Conservation (phyloP, 1,140 invertebrate genomes). For the Pectinophora gossypiella region DNA sequence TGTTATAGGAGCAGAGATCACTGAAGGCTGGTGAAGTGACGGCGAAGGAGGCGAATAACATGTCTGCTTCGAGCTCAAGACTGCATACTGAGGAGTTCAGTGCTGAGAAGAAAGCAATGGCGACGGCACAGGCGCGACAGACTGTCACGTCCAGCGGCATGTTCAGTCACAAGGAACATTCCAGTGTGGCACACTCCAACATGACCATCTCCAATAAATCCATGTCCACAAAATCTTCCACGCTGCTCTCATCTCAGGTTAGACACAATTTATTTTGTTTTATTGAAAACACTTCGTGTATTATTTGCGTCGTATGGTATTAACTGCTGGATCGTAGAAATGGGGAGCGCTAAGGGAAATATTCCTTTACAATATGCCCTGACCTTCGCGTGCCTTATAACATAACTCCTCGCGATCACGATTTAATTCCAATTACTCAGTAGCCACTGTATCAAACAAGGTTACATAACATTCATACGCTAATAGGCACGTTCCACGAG, state of each 20-base stretch:
- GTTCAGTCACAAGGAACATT: conserved; percentile 87
- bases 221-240: conserved; percentile 81
- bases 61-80: conserved; percentile 86
- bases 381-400: no score
- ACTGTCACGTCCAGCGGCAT: conserved; percentile 86
- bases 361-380: no score
- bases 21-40: conserved; percentile 88
- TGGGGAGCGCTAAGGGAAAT: no score
- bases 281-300: neutral
- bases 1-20: conserved; percentile 84
- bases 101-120: conserved; percentile 89
- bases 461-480: neutral
- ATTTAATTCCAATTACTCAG: neutral
- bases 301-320: no score
- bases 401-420: neutral
- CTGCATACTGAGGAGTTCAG: conserved; percentile 90
- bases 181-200: conserved; percentile 85
- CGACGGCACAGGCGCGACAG: conserved; percentile 89
- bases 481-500: conserved; percentile 11
- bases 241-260: conserved; percentile 77
- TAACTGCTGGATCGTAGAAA: no score
- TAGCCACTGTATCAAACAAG: neutral
- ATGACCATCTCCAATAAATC: conserved; percentile 86
- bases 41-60: conserved; percentile 88
- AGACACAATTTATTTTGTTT: conserved; percentile 1